Conservation (phyloP, 2,797 vertebrate species). For the Sitta carolinensis region DNA sequence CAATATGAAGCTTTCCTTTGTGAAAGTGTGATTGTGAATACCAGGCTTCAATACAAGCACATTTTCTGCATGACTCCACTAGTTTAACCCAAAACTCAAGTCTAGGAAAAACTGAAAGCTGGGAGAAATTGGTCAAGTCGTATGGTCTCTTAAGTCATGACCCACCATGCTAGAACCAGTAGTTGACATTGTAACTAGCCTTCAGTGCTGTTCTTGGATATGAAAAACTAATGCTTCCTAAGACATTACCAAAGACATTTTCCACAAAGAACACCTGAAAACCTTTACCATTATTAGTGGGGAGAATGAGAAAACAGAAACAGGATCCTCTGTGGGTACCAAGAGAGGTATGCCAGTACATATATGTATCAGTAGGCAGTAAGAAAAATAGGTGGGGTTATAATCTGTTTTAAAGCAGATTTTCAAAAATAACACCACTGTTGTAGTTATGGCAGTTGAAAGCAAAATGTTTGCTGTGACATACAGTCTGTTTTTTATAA, state of each 20-base stretch:
- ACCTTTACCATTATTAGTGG: neutral
- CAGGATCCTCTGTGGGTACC: neutral
- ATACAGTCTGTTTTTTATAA: neutral
- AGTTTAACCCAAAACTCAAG: neutral
- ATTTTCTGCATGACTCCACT: neutral
- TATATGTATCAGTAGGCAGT: neutral
- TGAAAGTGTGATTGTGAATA: neutral
- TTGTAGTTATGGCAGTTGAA: neutral
- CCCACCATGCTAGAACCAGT: neutral
- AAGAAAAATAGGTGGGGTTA: neutral
- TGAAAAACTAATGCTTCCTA: neutral
- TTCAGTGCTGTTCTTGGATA: neutral
- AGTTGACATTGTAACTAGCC: neutral
- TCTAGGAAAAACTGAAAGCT: neutral
- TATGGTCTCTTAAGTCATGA: neutral
- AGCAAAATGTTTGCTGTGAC: neutral
- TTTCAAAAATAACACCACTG: neutral
- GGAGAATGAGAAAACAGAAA: neutral
- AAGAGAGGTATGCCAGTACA: neutral
- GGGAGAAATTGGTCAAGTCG: neutral
- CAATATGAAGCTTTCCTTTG: neutral
- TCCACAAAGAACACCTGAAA: neutral
- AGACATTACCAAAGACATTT: neutral
- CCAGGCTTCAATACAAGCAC: neutral
- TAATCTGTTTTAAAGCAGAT: neutral